Percentiles rank a stretch among this genome's conserved stretches.
These are phyloP conservation scores for Sparus aurata DNA, from an alignment of 2,797 vertebrate genomes.

Conservation along the genomic window DNA sequence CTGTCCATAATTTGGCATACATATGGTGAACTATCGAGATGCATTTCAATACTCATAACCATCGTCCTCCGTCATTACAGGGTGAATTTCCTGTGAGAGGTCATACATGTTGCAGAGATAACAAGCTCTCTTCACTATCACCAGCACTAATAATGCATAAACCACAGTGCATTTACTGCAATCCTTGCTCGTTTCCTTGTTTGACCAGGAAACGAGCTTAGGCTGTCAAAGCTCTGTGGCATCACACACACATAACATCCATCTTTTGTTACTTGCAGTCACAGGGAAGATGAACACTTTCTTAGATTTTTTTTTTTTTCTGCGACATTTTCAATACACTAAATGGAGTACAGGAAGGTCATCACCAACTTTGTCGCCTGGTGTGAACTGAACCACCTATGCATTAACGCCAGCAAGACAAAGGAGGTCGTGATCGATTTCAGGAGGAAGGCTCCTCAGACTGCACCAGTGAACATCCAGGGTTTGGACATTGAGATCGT, in stretches of 20 bases:
- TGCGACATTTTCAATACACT: slow-evolving; percentile 40
- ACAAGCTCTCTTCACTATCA: slow-evolving; percentile 62
- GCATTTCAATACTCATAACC: slow-evolving; percentile 29
- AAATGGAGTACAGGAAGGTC: too few species aligned
- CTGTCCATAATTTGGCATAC: slow-evolving; percentile 26
- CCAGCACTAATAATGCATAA: slow-evolving; percentile 66
- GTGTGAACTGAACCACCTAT: too few species aligned
- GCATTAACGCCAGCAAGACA: too few species aligned
- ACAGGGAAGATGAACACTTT: slow-evolving; percentile 29
- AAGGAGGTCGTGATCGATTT: too few species aligned
- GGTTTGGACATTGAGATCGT: too few species aligned
- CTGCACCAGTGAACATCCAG: too few species aligned
- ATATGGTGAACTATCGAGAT: slow-evolving; percentile 27
- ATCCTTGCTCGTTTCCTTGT: too few species aligned
- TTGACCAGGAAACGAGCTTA: slow-evolving; percentile 63
- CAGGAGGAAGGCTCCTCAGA: too few species aligned
- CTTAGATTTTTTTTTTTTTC: background rate
- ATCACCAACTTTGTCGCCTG: too few species aligned
- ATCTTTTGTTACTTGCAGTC: slow-evolving; percentile 61
- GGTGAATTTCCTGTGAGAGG: slow-evolving; percentile 60
- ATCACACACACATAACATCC: slow-evolving; percentile 45
- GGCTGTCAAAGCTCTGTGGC: slow-evolving; percentile 56
- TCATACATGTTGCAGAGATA: slow-evolving; percentile 70
- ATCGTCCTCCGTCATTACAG: slow-evolving; percentile 57
- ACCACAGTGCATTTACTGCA: slow-evolving; percentile 41